Evolutionary conservation across 2,113 vertebrate species (phyloP), one percentile per base, ranked within the genome.

Genomic region (Ia io): DNA sequence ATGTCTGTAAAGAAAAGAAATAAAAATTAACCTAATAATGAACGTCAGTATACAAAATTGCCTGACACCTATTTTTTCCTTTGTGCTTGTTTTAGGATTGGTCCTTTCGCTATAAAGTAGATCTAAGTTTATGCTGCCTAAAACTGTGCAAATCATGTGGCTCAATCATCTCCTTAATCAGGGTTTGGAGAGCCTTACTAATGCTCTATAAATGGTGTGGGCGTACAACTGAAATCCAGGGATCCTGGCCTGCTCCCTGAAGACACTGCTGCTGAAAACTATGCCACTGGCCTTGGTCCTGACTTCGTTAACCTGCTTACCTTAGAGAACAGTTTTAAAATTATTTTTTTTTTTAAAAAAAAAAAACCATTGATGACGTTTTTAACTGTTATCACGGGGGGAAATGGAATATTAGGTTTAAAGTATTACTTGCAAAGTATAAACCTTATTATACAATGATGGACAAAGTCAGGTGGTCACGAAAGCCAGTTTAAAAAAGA

Each of bases 1-100:
- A 99, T 96, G 91, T 98, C 99, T 99, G 84, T 47, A 97, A 61
- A 73, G 94, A 77, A 95, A 94, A 95, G 90, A n/a, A 91, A 13
- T 18, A 73, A 88, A 76, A 96, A 71, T 9, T 25, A 97, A 80
- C 17, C 70, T 32, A 71, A 70, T 56, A 61, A 95, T 86, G 67
- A 22, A 92, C 1, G 53, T 9, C 87, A 95, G 84, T 14, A 94
- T 22, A 67, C 74, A 92, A 93, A 73, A 32, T 70, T 37, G 18
- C 17, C 67, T 13, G 28, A 44, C 59, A 4, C 3, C 71, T 70
- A 53, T 10, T 71, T 85, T 85, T 76, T 73, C 82, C 20, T 49
- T 10, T 51, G 13, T 44, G 56, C 47, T 44, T 85, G n/a, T 83
- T 84, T 89, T 80, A 92, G 14, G n/a, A 42, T 8, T 56, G 42